Evolutionary conservation across 2,888 invertebrate species (phyloP).

Genomic region (Chymomyza fuscimana): DNA sequence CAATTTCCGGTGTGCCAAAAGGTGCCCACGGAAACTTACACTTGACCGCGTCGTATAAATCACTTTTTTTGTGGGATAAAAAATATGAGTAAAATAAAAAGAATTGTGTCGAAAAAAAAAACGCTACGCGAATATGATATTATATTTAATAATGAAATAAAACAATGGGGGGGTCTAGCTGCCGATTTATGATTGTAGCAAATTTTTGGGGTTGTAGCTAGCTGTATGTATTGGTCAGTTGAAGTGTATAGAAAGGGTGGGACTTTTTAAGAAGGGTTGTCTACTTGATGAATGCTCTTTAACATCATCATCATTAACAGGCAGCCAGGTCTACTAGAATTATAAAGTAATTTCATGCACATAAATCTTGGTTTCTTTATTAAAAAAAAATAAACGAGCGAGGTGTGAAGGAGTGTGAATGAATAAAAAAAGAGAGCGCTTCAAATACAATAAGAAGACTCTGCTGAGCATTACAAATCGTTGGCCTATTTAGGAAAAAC

Average conservation of each 20-base stretch:
- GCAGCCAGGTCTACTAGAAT: neutral
- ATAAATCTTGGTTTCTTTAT: neutral
- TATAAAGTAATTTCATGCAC: neutral
- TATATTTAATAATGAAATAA: neutral
- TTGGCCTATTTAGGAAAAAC: no score
- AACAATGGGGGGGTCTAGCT: slow-evolving; percentile 14
- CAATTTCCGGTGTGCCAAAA: slow-evolving; percentile 60
- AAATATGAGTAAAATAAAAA: neutral
- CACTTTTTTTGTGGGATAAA: slow-evolving; percentile 25
- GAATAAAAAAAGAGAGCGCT: no score
- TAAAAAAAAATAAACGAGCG: neutral
- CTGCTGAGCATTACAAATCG: no score
- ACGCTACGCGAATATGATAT: slow-evolving; percentile 5
- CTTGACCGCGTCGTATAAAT: slow-evolving; percentile 72
- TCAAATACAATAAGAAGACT: no score
- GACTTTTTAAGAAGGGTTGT: neutral
- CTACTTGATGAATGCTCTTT: neutral
- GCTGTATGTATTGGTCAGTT: neutral
- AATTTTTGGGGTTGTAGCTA: neutral
- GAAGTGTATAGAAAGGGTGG: neutral
- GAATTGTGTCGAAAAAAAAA: neutral
- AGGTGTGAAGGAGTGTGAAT: no score
- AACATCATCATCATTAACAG: neutral
- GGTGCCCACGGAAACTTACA: slow-evolving; percentile 63
- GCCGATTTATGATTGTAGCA: slow-evolving; percentile 14